These are phyloP conservation scores for Aleiodes alternator DNA, from an alignment of 2,888 invertebrate species.

Conservation along the genomic window DNA sequence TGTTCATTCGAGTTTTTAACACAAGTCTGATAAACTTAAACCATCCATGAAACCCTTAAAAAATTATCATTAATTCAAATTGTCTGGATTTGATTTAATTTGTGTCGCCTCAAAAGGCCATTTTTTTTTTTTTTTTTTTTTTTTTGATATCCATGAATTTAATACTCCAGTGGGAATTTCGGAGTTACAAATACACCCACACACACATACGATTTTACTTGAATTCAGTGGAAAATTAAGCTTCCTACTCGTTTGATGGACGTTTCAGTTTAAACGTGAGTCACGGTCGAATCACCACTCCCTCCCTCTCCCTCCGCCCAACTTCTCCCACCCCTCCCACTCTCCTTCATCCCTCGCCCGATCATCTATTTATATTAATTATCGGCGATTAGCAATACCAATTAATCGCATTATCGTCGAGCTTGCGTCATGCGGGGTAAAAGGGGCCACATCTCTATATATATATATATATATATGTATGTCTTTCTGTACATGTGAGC, in stretches of 20 bases:
- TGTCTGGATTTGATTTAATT: too few relatives aligned
- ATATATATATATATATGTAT: too few relatives aligned
- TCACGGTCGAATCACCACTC: conserved; percentile 18
- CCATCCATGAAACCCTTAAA: too few relatives aligned
- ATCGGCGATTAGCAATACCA: conserved; percentile 75
- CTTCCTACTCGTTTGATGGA: conserved; percentile 24
- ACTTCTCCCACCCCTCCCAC: neutral
- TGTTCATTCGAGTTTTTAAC: conserved; percentile 23
- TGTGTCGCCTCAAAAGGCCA: too few relatives aligned
- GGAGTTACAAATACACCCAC: neutral
- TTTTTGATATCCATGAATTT: neutral
- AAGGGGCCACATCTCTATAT: neutral
- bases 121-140: too few relatives aligned
- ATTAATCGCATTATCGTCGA: conserved; percentile 74
- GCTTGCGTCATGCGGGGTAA: conserved; percentile 44
- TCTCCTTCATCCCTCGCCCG: conserved; percentile 38
- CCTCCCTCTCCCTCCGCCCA: conserved; percentile 30
- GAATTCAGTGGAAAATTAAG: conserved; percentile 16
- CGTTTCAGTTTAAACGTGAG: conserved; percentile 32
- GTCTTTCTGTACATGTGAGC: neutral
- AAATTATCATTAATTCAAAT: too few relatives aligned
- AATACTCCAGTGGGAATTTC: too few relatives aligned
- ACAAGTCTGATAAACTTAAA: conserved; percentile 11
- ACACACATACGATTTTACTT: neutral
- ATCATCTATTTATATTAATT: conserved; percentile 75